A percentile compares a stretch with the other conserved stretches of the same genome.
phyloP scores from a whole-genome alignment of 2,797 vertebrate genomes.

The Sternarchorhynchus goeldii region DNA sequence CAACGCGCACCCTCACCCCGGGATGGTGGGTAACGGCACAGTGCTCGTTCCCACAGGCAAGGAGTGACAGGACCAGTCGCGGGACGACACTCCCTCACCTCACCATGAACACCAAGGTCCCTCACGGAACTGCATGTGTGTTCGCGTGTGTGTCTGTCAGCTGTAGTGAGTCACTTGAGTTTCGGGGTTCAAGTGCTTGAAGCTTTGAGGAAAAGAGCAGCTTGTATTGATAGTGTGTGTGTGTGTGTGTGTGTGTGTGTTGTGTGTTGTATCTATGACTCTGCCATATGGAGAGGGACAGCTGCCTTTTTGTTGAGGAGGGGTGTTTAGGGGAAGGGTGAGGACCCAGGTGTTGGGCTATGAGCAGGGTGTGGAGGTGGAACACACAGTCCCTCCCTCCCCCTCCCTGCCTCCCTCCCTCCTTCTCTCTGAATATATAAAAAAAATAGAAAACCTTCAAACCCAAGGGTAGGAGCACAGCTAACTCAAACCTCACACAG shows the following conservation, averaged over 20 bases:
- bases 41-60: conserved; percentile 42
- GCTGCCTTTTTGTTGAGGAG: conserved; percentile 50
- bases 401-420: no score
- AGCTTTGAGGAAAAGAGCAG: conserved; percentile 37
- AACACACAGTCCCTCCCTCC: no score
- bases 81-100: conserved; percentile 43
- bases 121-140: conserved; percentile 26
- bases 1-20: conserved; percentile 32
- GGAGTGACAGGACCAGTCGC: conserved; percentile 31
- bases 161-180: conserved; percentile 52
- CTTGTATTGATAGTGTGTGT: conserved; percentile 41
- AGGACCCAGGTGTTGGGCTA: conserved; percentile 48
- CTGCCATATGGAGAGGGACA: conserved; percentile 56
- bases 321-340: conserved; percentile 3
- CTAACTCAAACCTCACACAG: no score
- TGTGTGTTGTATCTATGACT: conserved; percentile 34
- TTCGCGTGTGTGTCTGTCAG: conserved; percentile 47
- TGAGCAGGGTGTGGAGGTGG: neutral
- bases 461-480: no score
- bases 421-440: no score
- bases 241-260: conserved; percentile 29
- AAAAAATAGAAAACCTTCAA: no score
- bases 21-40: conserved; percentile 51
- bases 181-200: conserved; percentile 40
- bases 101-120: conserved; percentile 41